phyloP scores from a whole-genome alignment of 1,140 invertebrate genomes.

The Nebria ingens region DNA sequence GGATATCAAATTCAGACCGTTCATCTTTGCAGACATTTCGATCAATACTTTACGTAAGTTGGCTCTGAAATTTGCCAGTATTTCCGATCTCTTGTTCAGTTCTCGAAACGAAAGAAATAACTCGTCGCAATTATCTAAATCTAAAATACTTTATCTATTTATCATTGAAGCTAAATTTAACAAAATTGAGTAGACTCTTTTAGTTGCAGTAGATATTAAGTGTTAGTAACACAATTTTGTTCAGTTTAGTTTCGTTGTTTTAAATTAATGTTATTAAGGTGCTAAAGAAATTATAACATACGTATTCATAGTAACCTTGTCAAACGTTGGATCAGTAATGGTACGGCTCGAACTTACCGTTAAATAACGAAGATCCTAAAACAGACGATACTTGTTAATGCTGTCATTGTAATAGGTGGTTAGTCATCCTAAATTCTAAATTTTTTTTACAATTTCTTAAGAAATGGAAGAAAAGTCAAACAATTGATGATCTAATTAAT shows the following conservation, averaged over 20 bases:
- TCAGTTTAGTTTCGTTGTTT: background rate
- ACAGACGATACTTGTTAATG: constrained; percentile 1
- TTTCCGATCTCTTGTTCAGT: background rate
- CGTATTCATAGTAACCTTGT: background rate
- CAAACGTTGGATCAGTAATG: background rate
- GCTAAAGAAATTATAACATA: too few species aligned
- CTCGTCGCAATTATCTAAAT: too few species aligned
- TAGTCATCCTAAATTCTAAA: too few species aligned
- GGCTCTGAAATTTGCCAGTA: background rate
- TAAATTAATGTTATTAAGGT: constrained; percentile 7
- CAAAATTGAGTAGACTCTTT: background rate
- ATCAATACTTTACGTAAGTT: constrained; percentile 2
- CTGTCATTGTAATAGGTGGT: too few species aligned
- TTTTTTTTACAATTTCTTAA: too few species aligned
- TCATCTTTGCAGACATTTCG: background rate
- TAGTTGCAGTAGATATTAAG: background rate
- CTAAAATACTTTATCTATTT: too few species aligned
- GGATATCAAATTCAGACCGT: constrained; percentile 4
- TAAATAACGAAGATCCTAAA: constrained; percentile 4
- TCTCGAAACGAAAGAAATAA: too few species aligned
- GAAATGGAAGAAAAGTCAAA: too few species aligned
- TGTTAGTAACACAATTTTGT: background rate
- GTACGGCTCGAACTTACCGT: background rate
- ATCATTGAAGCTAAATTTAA: background rate
- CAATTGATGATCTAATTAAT: too few species aligned